Evolutionary conservation across 2,797 vertebrate species (phyloP).

Genomic region (Propithecus perrieri): DNA sequence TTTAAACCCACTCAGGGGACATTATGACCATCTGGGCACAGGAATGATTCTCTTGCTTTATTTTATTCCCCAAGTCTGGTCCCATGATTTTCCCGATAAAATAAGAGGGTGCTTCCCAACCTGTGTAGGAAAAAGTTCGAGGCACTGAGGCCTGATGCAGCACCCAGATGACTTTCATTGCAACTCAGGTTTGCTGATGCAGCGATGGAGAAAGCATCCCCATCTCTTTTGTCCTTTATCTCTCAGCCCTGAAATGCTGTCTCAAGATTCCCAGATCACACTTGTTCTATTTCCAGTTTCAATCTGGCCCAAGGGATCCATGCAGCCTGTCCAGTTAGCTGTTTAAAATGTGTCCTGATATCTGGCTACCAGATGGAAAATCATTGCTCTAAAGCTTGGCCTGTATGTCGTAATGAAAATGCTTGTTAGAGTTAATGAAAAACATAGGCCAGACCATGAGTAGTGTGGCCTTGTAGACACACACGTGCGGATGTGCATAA

Average conservation of each 20-base stretch:
- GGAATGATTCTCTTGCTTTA: not conserved
- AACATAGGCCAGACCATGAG: slow-evolving; percentile 43
- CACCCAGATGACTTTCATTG: not conserved
- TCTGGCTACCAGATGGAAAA: slow-evolving; percentile 49
- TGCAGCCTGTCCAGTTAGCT: not conserved
- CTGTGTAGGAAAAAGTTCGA: not conserved
- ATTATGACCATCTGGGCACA: too few species aligned
- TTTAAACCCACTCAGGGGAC: not conserved
- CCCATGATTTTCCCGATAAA: not conserved
- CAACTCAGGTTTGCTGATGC: not conserved
- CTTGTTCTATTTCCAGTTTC: slow-evolving; percentile 50
- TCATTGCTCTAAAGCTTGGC: accelerated
- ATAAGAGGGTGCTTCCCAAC: not conserved
- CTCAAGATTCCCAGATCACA: not conserved
- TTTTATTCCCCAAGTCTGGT: not conserved
- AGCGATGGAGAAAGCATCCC: not conserved
- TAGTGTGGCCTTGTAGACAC: slow-evolving; percentile 32
- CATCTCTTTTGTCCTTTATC: not conserved
- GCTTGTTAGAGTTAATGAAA: slow-evolving; percentile 52
- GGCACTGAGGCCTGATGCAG: not conserved
- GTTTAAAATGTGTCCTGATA: slow-evolving; percentile 33
- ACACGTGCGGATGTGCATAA: not conserved
- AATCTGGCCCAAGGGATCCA: slow-evolving; percentile 45
- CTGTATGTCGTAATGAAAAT: not conserved
- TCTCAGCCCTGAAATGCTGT: not conserved